Evolutionary conservation across 1,140 invertebrate species (phyloP).

Genomic region (Spodoptera litura): DNA sequence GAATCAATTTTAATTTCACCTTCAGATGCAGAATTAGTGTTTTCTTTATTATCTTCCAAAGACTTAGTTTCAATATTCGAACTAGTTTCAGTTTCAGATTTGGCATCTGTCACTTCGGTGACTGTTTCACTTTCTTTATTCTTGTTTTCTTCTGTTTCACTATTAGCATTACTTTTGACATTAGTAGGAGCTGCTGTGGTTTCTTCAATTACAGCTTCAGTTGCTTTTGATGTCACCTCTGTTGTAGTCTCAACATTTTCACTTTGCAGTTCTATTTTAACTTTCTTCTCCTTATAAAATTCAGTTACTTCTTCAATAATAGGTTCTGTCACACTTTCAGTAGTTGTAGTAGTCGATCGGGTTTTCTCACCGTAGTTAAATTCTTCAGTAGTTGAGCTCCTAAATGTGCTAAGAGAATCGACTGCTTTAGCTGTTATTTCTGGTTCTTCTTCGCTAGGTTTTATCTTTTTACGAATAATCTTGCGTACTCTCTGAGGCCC

Average conservation of each 20-base stretch:
- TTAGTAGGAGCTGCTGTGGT: background rate
- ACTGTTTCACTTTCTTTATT: conserved; percentile 3
- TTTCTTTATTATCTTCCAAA: conserved; percentile 49
- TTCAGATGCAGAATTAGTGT: conserved; percentile 25
- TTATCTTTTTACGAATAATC: conserved; percentile 86
- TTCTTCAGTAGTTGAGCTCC: conserved; percentile 59
- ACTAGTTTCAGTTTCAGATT: conserved; percentile 43
- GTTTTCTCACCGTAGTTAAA: conserved; percentile 79
- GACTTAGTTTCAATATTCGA: conserved; percentile 45
- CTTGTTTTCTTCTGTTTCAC: background rate
- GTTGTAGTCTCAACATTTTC: background rate
- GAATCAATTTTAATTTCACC: conserved; percentile 47
- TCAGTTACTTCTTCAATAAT: conserved; percentile 53
- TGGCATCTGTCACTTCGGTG: conserved; percentile 13
- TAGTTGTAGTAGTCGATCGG: conserved; percentile 58
- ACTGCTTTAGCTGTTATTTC: conserved; percentile 62
- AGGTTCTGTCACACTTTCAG: conserved; percentile 56
- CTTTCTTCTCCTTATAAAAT: conserved; percentile 41
- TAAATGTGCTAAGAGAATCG: conserved; percentile 58
- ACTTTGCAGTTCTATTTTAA: background rate
- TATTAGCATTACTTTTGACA: conserved; percentile 14
- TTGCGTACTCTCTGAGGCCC: conserved; percentile 78
- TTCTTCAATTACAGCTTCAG: conserved; percentile 5
- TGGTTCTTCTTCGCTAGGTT: conserved; percentile 67
- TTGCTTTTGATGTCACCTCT: conserved; percentile 3